Evolutionary conservation across 2,797 vertebrate genomes (phyloP).

Genomic region (Mycteria americana): DNA sequence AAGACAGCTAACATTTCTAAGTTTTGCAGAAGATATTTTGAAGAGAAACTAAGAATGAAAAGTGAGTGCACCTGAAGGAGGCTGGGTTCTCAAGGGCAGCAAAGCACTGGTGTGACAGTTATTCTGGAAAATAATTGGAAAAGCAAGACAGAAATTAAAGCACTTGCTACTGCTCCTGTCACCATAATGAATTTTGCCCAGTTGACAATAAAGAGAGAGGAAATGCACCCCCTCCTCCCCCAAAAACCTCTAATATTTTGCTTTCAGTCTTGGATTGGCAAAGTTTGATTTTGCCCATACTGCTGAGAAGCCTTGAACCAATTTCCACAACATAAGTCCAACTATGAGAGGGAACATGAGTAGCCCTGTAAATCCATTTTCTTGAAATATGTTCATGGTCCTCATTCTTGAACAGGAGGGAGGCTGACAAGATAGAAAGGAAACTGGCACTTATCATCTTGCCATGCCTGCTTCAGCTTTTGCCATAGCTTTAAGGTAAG

Average conservation of each 20-base stretch:
- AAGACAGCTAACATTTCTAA: background rate
- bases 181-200: background rate
- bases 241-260: background rate
- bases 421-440: background rate
- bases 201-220: background rate
- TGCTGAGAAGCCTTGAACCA: background rate
- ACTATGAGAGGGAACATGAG: background rate
- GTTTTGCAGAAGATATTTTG: background rate
- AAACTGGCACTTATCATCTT: background rate
- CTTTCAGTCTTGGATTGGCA: background rate
- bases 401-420: background rate
- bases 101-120: background rate
- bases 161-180: background rate
- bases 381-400: background rate
- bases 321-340: background rate
- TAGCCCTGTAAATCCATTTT: background rate
- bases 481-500: background rate
- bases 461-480: background rate
- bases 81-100: background rate
- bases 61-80: background rate
- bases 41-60: background rate
- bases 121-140: background rate
- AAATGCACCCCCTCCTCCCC: accelerated
- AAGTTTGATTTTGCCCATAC: background rate
- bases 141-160: background rate